Base-by-base conservation (phyloP, 2,113 vertebrate species). In the Oreochromis aureus region DNA sequence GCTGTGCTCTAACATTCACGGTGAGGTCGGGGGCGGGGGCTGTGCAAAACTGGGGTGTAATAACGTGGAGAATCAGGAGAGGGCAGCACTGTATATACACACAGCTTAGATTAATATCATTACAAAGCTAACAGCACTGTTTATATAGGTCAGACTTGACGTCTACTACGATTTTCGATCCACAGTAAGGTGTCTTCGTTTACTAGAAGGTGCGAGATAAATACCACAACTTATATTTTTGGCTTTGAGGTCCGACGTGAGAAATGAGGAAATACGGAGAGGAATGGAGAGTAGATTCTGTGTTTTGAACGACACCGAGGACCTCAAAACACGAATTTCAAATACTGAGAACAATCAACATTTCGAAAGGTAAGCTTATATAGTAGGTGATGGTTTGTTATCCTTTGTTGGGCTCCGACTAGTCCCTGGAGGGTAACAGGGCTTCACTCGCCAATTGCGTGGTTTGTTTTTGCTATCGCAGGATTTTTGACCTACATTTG, bases 211-310 rank as follows among this genome's bases (percentile, higher is more conserved):
- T 71, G 76, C 69, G 12, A 22, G 80, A 86, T 55, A 69, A 81
- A 24, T 27, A 80, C 18, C 12, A 5, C 12, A 41, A 19, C 9
- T 13, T 56, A 12, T 3, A 18, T 3, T 56, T 39, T 7, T 36
- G 55, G 61, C 79, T 73, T 53, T 46, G 34, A 63, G 44, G 24
- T 82, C 30, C 71, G 58, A 13, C 5, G 76, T 36, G 58, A 94
- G 96, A 94, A 90, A 96, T 96, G 96, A 96, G 90, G 95, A 92
- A 73, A 88, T 15, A 81, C 82, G 63, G 80, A 86, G 89, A 89
- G 90, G 86, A 80, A 96, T 97, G 96, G 96, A 96, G 92, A 94
- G 93, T 87, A 86, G 92, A 93, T 95, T 95, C 76, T 93, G 90
- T 89, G 95, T 90, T 93, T 88, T 96, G 88, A 96, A 92, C 84